phyloP scores from a whole-genome alignment of 2,888 invertebrate genomes.

The Phania funesta region DNA sequence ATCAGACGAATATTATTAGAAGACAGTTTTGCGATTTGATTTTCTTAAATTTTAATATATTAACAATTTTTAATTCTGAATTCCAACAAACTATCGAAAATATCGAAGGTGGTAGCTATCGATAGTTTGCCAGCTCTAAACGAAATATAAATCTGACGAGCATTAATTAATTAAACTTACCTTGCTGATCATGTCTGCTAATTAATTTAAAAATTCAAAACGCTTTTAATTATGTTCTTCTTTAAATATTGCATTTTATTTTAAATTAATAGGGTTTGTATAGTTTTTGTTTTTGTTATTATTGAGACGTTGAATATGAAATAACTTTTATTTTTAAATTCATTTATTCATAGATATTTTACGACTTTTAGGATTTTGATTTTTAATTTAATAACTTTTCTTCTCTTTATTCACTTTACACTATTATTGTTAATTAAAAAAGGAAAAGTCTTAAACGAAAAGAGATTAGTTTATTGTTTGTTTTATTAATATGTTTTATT shows the following conservation, averaged over 20 bases:
- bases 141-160: too few relatives aligned
- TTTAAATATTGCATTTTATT: conserved; percentile 63
- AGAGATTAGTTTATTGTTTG: conserved; percentile 34
- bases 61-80: too few relatives aligned
- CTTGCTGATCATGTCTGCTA: not conserved
- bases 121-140: too few relatives aligned
- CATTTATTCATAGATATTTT: conserved; percentile 59
- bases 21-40: too few relatives aligned
- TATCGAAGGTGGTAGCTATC: too few relatives aligned
- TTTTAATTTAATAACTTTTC: conserved; percentile 29
- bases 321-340: conserved; percentile 43
- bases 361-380: conserved; percentile 43
- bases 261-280: conserved; percentile 54
- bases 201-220: not conserved
- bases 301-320: conserved; percentile 59
- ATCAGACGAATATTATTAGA: too few relatives aligned
- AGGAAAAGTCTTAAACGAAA: conserved; percentile 47
- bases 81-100: too few relatives aligned
- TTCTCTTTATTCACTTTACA: conserved; percentile 42
- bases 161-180: too few relatives aligned
- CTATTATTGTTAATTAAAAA: conserved; percentile 34
- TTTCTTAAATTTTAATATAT: too few relatives aligned
- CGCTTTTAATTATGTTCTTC: conserved; percentile 31
- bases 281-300: conserved; percentile 41
- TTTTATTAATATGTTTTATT: conserved; percentile 32